These are phyloP conservation scores for Pogonomyrmex californicus DNA, from an alignment of 1,140 invertebrate genomes.

Conservation along the genomic window DNA sequence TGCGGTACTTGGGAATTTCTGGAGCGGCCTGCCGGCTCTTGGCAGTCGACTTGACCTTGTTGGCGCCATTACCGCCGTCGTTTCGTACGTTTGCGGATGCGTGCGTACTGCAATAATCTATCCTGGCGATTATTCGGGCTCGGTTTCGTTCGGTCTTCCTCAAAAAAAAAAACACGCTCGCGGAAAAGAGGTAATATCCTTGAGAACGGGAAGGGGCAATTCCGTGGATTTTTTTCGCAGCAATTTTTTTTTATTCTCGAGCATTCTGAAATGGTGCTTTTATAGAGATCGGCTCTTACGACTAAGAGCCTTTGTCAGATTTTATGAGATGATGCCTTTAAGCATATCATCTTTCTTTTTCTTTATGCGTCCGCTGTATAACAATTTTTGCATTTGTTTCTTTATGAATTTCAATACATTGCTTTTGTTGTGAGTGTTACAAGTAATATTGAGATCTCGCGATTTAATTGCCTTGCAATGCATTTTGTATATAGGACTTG, in stretches of 20 bases:
- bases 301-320: not conserved
- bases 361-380: not conserved
- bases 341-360: not conserved
- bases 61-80: conserved; percentile 34
- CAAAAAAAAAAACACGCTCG: not conserved
- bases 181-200: not conserved
- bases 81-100: conserved; percentile 37
- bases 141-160: conserved; percentile 19
- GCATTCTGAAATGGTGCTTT: not conserved
- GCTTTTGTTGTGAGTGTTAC: not conserved
- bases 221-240: not conserved
- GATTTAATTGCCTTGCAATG: not conserved
- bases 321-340: not conserved
- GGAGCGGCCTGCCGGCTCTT: conserved; percentile 24
- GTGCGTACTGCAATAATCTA: conserved; percentile 10
- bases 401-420: not conserved
- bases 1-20: conserved; percentile 58
- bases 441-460: not conserved
- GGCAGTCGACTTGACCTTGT: conserved; percentile 47
- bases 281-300: no score
- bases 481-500: conserved; percentile 2
- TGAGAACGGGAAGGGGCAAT: not conserved
- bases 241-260: not conserved
- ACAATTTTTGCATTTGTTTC: not conserved
- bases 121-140: not conserved